Base-by-base conservation (phyloP, 2,888 invertebrate genomes). In the Cosmia pyralina region DNA sequence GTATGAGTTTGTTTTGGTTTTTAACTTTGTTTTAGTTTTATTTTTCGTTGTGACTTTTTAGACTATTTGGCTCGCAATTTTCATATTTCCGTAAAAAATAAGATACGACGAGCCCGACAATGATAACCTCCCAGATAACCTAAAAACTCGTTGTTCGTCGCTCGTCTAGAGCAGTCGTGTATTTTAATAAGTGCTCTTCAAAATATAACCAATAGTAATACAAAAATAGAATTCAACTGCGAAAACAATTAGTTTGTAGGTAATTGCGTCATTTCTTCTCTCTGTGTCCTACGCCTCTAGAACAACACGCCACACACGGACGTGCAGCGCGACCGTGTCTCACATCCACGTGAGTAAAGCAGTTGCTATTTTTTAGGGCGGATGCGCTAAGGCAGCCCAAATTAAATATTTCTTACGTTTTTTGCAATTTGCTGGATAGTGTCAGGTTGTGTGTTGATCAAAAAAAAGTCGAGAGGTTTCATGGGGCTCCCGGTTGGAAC, bases 1-100 rank as follows among this genome's bases (percentile, higher is more conserved):
- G 13, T 62, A 15, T 7, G 48, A 79, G 58, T 79, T 28, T 13
- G 17, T 70, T 63, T 22, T 5, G 22, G 46, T 34, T 48, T 46
- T 4, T 22, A 41, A 13, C 17, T 52, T 46, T 28, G n/a, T 52
- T 55, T 44, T n/a, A 19, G 5, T 52, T 41, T 28, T 19, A 4
- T 17, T 28, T 28, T 50, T 58, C 48, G 5, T 44, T 34, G 13
- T 44, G 2, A n/a, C 46, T 62, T 44, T 55, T 22, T 2, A 28
- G 17, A 46, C 62, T 44, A 1, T 34, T 57, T 5, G 10, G 17
- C 60, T 22, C 4, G 15, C 22, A 8, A 3, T 41, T 60, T 22
- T 41, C 1, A 60, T 60, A 22, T 60, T 22, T n/a, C 15, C 1
- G 2, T 4, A 17, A 44, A 22, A 5, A 22, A 44, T 22, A 44